Conservation (phyloP, 2,888 invertebrate genomes). For the Cephus runcator region DNA sequence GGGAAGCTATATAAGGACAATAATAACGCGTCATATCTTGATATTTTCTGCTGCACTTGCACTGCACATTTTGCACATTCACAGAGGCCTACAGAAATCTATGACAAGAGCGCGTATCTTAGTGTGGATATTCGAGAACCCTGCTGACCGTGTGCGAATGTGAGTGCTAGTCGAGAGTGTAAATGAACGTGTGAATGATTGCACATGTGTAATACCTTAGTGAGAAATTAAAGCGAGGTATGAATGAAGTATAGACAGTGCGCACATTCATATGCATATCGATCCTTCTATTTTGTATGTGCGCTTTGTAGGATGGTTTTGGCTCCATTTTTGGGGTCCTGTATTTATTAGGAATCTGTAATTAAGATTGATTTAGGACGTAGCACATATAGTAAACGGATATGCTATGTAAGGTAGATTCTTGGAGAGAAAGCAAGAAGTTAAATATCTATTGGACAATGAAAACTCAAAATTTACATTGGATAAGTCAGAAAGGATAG, state of each 20-base stretch:
- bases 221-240: not conserved
- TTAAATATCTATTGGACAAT: not conserved
- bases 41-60: slow-evolving; percentile 23
- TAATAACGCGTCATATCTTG: not conserved
- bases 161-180: not conserved
- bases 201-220: not conserved
- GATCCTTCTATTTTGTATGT: slow-evolving; percentile 31
- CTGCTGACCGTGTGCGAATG: not conserved
- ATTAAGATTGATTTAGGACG: not conserved
- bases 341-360: not conserved
- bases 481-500: not conserved
- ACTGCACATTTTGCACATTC: slow-evolving; percentile 43
- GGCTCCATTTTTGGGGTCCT: slow-evolving; percentile 17
- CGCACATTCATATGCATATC: not conserved
- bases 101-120: not conserved
- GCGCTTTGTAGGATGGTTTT: slow-evolving; percentile 27
- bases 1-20: not conserved
- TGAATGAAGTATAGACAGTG: not conserved
- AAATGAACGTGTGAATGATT: not conserved
- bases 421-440: not conserved
- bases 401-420: not conserved
- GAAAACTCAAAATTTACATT: not conserved
- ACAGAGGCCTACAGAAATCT: slow-evolving; percentile 23
- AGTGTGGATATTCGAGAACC: not conserved
- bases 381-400: not conserved